phyloP scores from a whole-genome alignment of 2,113 vertebrate species.

The Dipodomys stephensi region DNA sequence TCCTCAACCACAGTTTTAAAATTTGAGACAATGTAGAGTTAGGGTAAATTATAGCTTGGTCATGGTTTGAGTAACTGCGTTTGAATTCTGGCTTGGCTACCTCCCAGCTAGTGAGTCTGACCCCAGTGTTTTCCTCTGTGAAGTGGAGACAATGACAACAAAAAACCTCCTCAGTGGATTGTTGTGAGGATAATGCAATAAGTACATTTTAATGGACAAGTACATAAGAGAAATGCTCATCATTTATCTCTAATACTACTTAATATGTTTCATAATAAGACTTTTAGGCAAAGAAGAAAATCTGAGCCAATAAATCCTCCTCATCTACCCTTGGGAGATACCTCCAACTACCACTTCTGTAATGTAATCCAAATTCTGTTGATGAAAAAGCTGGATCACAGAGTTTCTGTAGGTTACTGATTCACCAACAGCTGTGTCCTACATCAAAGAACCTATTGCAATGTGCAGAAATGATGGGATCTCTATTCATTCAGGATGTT shows the following conservation, averaged over 20 bases:
- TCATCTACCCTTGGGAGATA: neutral
- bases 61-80: neutral
- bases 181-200: neutral
- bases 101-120: neutral
- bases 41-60: neutral
- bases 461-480: neutral
- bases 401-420: neutral
- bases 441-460: neutral
- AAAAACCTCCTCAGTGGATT: neutral
- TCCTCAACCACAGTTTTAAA: neutral
- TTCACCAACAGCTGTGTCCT: neutral
- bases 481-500: neutral
- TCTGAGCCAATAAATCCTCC: neutral
- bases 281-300: neutral
- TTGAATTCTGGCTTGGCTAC: neutral
- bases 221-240: neutral
- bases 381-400: neutral
- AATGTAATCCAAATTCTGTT: neutral
- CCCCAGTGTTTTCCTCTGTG: neutral
- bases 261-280: slow-evolving; percentile 18
- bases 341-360: neutral
- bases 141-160: neutral
- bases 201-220: neutral
- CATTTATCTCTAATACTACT: neutral
- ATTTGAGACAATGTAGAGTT: neutral